Conservation (phyloP, 2,888 invertebrate genomes). For the Plagodis pulveraria region DNA sequence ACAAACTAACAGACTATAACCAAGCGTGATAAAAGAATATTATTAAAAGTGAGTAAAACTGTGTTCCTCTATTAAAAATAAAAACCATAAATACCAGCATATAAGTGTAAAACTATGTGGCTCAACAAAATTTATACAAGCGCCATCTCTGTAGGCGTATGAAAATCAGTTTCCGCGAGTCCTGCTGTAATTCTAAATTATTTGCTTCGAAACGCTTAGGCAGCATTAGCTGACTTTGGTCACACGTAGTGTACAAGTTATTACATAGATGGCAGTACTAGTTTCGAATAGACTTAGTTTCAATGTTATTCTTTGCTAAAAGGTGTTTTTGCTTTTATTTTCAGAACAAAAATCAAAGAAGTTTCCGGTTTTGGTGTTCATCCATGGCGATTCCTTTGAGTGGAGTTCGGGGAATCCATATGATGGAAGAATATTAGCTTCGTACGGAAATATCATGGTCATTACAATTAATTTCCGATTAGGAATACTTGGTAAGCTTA, state of each 20-base stretch:
- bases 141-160: no score
- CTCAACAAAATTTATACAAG: no score
- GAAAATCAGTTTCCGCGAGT: no score
- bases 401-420: conserved; percentile 99
- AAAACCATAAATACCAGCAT: no score
- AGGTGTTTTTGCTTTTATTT: conserved; percentile 38
- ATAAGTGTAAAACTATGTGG: no score
- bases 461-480: conserved; percentile 94
- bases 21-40: no score
- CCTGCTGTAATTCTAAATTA: no score
- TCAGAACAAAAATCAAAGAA: conserved; percentile 82
- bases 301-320: not conserved
- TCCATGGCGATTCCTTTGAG: conserved; percentile 98
- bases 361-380: conserved; percentile 94
- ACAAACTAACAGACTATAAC: no score
- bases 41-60: no score
- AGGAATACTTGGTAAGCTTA: conserved; percentile 90
- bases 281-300: conserved; percentile 13
- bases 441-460: conserved; percentile 95
- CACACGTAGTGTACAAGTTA: conserved; percentile 13
- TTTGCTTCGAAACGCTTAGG: no score
- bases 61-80: no score
- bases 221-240: no score
- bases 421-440: conserved; percentile 96
- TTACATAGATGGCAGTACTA: conserved; percentile 37